Conservation (phyloP, 2,113 vertebrate species). For the rat (Rattus norvegicus) region GRCr8 NC_086021.1:174887501-174888000, state of each 20-base stretch:
- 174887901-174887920: background rate
- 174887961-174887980: background rate
- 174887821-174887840: background rate
- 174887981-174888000: background rate
- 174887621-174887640: rapidly evolving
- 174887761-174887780: background rate
- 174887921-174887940: background rate
- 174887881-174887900: background rate
- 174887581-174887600: background rate
- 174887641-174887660: background rate
- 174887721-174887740: background rate
- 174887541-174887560: background rate
- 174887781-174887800: background rate
- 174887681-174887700: background rate
- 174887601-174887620: background rate
- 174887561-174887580: background rate
- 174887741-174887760: background rate
- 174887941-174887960: background rate
- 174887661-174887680: background rate
- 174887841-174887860: rapidly evolving
- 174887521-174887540: background rate
- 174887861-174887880: background rate
- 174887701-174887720: background rate
- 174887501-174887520: background rate
- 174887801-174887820: background rate